Percentiles rank a stretch among this genome's conserved stretches.
Conservation (phyloP, 2,113 vertebrate genomes). For the Struthio camelus region DNA sequence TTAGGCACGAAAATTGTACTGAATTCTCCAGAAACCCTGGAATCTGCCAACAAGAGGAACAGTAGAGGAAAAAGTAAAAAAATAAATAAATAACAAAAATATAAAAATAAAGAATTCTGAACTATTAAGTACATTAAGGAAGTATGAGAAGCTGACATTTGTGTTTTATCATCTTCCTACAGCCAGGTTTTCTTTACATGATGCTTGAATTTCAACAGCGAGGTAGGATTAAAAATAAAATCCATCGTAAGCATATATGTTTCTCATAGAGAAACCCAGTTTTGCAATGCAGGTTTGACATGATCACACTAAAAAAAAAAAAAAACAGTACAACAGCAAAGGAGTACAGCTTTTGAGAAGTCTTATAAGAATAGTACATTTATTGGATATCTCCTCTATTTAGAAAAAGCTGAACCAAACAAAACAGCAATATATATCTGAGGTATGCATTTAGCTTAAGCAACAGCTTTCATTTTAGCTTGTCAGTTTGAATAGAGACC, state of each 20-base stretch:
- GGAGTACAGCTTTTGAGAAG: neutral
- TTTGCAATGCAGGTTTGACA: neutral
- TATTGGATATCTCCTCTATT: neutral
- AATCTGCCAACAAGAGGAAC: neutral
- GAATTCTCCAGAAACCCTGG: neutral
- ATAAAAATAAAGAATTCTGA: neutral
- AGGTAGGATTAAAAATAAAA: conserved; percentile 56
- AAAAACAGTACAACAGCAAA: neutral
- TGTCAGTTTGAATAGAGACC: conserved; percentile 29
- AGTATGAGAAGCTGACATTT: neutral
- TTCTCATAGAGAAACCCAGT: neutral
- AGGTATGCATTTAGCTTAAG: conserved; percentile 45
- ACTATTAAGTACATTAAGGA: neutral
- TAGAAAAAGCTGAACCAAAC: neutral
- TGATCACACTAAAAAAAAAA: neutral
- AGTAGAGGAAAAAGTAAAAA: neutral
- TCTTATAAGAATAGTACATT: neutral
- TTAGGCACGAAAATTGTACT: neutral
- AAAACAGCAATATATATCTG: neutral
- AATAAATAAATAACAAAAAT: too few species aligned
- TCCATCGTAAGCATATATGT: neutral
- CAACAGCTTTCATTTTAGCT: conserved; percentile 54
- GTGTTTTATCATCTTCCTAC: conserved; percentile 7
- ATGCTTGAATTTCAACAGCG: neutral
- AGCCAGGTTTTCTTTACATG: conserved; percentile 34